A percentile compares a stretch with the other conserved stretches of the same genome.
Evolutionary conservation across 2,113 vertebrate species (phyloP).

Genomic region (Peromyscus leucopus): DNA sequence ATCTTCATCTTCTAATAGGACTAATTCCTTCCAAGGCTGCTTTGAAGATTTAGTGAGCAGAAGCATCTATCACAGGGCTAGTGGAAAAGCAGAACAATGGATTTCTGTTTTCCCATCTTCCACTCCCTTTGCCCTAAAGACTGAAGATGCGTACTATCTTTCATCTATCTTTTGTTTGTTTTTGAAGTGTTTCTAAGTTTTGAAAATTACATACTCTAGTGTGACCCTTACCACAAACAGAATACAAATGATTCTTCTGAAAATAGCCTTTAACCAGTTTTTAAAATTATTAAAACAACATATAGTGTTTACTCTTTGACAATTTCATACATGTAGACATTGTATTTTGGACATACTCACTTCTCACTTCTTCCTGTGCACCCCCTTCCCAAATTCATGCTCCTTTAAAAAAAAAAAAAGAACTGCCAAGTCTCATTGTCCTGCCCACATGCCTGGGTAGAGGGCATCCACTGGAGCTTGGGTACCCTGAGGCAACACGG

Average conservation of each 20-base stretch:
- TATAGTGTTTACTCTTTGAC: background rate
- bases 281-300: background rate
- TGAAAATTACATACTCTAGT: background rate
- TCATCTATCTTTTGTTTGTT: background rate
- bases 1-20: background rate
- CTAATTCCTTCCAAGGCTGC: background rate
- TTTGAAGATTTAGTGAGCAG: background rate
- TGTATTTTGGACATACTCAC: background rate
- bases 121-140: background rate
- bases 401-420: background rate
- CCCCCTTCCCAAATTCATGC: background rate
- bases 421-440: no score
- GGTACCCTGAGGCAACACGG: background rate
- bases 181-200: conserved; percentile 18
- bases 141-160: background rate
- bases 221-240: background rate
- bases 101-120: background rate
- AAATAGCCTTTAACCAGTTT: background rate
- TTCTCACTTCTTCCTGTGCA: background rate
- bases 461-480: background rate
- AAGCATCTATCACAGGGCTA: background rate
- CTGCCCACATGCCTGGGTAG: background rate
- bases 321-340: background rate
- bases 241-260: background rate
- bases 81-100: background rate